Evolutionary conservation across 1,140 invertebrate genomes (phyloP).

Genomic region (Laupala kohalensis): DNA sequence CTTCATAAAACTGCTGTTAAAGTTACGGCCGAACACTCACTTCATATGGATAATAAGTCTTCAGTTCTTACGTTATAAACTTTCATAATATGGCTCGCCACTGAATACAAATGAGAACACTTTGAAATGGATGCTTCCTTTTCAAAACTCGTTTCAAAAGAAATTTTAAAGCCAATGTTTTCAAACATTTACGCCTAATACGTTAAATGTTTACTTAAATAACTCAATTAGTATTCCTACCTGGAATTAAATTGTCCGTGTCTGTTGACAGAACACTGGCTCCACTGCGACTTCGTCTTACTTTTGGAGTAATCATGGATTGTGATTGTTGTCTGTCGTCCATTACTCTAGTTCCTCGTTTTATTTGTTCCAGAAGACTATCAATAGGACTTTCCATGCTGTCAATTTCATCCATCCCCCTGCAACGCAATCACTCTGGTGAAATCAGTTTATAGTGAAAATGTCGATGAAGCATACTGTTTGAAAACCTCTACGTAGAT

Average conservation of each 20-base stretch:
- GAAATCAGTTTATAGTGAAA: not conserved
- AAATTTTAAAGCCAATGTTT: not conserved
- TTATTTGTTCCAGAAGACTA: slow-evolving; percentile 66
- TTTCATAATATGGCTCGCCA: not conserved
- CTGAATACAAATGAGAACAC: not conserved
- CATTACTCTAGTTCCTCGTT: slow-evolving; percentile 57
- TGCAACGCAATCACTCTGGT: not conserved
- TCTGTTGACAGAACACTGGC: not conserved
- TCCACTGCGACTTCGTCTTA: slow-evolving; percentile 1
- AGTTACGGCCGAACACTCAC: not conserved
- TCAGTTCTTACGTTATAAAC: not conserved
- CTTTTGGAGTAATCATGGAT: not conserved
- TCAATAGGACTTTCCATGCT: slow-evolving; percentile 68
- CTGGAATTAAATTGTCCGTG: not conserved
- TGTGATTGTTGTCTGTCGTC: slow-evolving; percentile 32
- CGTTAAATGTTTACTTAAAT: not conserved
- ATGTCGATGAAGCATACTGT: not conserved
- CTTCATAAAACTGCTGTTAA: too few species aligned
- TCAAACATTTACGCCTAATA: not conserved
- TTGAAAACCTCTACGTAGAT: not conserved
- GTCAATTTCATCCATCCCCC: slow-evolving; percentile 15
- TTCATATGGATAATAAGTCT: not conserved
- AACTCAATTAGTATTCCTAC: not conserved
- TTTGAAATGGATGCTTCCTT: not conserved
- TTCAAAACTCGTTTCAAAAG: not conserved